Evolutionary conservation across 2,113 vertebrate species (phyloP).

Genomic region (Callocephalon fimbriatum): DNA sequence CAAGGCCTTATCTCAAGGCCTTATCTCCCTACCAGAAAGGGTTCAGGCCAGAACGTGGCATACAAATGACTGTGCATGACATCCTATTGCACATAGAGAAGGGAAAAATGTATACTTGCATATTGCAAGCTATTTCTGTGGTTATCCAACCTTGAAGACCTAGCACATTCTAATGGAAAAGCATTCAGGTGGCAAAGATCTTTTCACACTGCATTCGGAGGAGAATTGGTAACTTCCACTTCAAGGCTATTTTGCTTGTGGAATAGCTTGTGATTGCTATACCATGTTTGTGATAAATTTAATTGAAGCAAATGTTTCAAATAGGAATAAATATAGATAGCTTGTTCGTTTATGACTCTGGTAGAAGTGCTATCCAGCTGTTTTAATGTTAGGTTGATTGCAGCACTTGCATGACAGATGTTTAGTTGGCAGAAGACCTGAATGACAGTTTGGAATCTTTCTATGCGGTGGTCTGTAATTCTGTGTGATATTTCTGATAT

Average conservation of each 20-base stretch:
- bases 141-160: conserved; percentile 58
- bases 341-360: neutral
- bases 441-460: neutral
- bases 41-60: neutral
- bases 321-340: neutral
- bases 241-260: conserved; percentile 8
- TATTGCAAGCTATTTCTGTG: conserved; percentile 50
- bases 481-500: neutral
- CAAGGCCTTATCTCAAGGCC: neutral
- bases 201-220: conserved; percentile 19
- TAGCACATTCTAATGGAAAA: conserved; percentile 59
- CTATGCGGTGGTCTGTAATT: neutral
- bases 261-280: conserved; percentile 11
- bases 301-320: conserved; percentile 21
- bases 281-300: conserved; percentile 12
- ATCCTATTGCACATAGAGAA: neutral
- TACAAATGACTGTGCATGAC: neutral
- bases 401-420: neutral
- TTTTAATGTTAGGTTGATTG: neutral
- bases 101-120: conserved; percentile 9
- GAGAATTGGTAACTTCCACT: conserved; percentile 51
- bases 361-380: neutral
- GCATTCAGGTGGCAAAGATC: conserved; percentile 54
- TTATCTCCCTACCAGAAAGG: neutral
- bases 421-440: neutral